phyloP scores from a whole-genome alignment of 2,888 invertebrate genomes.

The Drosophila merina region DNA sequence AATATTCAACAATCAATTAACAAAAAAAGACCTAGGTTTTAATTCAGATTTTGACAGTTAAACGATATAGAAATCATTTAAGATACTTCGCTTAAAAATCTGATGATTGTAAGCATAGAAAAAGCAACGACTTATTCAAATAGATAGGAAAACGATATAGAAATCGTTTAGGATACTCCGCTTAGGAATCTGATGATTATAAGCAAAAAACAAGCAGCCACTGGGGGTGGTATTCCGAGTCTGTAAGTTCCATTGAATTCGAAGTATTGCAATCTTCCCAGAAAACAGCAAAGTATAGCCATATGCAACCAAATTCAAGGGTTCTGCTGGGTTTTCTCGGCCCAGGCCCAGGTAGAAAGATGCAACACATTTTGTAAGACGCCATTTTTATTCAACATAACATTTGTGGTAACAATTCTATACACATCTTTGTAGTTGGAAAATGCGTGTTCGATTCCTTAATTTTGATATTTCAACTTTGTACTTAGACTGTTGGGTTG shows the following conservation, averaged over 20 bases:
- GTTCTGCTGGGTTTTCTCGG: slow-evolving; percentile 7
- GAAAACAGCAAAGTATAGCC: background rate
- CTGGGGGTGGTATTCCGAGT: background rate
- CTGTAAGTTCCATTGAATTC: background rate
- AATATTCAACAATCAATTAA: background rate
- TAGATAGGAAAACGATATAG: background rate
- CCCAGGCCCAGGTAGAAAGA: slow-evolving; percentile 34
- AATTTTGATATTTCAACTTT: slow-evolving; percentile 20
- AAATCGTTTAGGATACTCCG: background rate
- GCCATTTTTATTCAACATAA: slow-evolving; percentile 66
- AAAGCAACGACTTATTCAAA: background rate
- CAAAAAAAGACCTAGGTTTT: background rate
- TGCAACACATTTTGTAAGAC: slow-evolving; percentile 24
- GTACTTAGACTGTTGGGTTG: slow-evolving; percentile 29
- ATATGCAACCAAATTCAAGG: background rate
- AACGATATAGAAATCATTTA: background rate
- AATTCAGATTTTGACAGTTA: background rate
- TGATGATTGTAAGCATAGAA: background rate
- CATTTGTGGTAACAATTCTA: slow-evolving; percentile 43
- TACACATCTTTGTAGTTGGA: slow-evolving; percentile 14
- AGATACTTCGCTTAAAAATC: background rate
- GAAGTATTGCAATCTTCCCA: background rate
- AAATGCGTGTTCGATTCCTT: slow-evolving; percentile 38
- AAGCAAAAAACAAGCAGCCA: background rate
- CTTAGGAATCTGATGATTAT: background rate